Evolutionary conservation across 2,888 invertebrate genomes (phyloP), one percentile per base, ranked within the genome.

Genomic region (Diarsia dahlii): DNA sequence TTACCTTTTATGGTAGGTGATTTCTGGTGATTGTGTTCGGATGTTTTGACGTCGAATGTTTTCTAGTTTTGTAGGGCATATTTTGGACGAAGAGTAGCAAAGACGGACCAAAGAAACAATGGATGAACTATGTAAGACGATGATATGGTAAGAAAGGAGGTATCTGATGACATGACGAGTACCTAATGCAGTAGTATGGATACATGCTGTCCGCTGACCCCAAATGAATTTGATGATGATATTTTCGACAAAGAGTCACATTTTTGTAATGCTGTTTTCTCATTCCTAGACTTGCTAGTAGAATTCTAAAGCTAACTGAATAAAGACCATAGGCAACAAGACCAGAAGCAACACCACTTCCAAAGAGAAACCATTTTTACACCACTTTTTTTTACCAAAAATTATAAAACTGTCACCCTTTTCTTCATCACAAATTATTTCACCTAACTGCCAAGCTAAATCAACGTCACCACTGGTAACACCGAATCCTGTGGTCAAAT

Each of bases 401-500:
- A 28, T 20, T 2, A 28, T 46, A n/a, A 69, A 48, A n/a, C 13
- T 48, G 2, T 5, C 3, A n/a, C 2, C 18, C 5, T 45, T 54
- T 54, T 15, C 23, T 5, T 3, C 23, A n/a, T 28, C 4, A 3
- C 0, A 46, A 28, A 46, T n/a, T 1, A 56, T 10, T 34, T 2
- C 18, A 23, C 50, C 28, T 4, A 58, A 52, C 15, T 56, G 54
- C 18, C n/a, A 46, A 70, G 56, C 28, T n/a, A 71, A 78, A 69
- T 63, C 28, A 68, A 62, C 39, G 9, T 39, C 50, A 62, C 34
- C 50, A 34, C 69, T 79, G 58, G 81, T 78, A 78, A 86, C 85
- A 85, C 84, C 39, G 67, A 84, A 85, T 90, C 87, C 86, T 87
- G 82, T 81, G 89, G 84, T 90, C 93, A 89, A 91, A 95, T 95